Percentiles rank a stretch among this genome's conserved stretches.
Evolutionary conservation across 2,113 vertebrate species (phyloP).

Genomic region (Ariopsis seemanni): DNA sequence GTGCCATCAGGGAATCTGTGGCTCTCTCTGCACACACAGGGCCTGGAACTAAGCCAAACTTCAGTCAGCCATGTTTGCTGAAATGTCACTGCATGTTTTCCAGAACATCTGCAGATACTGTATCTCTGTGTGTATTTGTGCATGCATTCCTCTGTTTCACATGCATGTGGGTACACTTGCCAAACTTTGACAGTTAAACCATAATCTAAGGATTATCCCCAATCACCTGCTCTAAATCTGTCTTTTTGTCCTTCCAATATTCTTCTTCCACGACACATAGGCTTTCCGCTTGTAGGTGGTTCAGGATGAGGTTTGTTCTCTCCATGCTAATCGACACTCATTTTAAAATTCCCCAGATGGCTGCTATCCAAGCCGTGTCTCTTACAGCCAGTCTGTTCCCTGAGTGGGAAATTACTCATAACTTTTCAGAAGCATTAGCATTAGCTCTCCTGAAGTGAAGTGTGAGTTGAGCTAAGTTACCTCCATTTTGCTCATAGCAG

Average conservation of each 20-base stretch:
- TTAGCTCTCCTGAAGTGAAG: slow-evolving; percentile 22
- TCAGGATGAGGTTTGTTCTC: background rate
- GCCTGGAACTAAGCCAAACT: slow-evolving; percentile 18
- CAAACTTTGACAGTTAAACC: background rate
- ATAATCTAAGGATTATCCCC: background rate
- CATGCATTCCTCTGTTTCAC: background rate
- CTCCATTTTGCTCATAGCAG: slow-evolving; percentile 19
- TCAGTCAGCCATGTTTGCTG: slow-evolving; percentile 36
- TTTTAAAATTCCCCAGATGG: slow-evolving; percentile 46
- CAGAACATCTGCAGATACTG: slow-evolving; percentile 18
- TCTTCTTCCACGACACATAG: background rate
- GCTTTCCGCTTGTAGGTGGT: background rate
- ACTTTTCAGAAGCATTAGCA: slow-evolving; percentile 40
- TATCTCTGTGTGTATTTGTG: slow-evolving; percentile 3
- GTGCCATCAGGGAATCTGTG: slow-evolving; percentile 42
- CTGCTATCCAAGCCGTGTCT: slow-evolving; percentile 32
- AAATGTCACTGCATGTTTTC: slow-evolving; percentile 38
- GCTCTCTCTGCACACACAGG: background rate
- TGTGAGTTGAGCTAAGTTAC: slow-evolving; percentile 9
- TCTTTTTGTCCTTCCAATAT: background rate
- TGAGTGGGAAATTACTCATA: slow-evolving; percentile 34
- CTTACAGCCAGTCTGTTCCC: slow-evolving; percentile 20
- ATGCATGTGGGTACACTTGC: background rate
- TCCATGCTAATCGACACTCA: slow-evolving; percentile 12
- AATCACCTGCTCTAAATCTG: background rate